A percentile compares a stretch with the other conserved stretches of the same genome.
phyloP scores from a whole-genome alignment of 2,888 invertebrate genomes.

The Melinaea menophilus region DNA sequence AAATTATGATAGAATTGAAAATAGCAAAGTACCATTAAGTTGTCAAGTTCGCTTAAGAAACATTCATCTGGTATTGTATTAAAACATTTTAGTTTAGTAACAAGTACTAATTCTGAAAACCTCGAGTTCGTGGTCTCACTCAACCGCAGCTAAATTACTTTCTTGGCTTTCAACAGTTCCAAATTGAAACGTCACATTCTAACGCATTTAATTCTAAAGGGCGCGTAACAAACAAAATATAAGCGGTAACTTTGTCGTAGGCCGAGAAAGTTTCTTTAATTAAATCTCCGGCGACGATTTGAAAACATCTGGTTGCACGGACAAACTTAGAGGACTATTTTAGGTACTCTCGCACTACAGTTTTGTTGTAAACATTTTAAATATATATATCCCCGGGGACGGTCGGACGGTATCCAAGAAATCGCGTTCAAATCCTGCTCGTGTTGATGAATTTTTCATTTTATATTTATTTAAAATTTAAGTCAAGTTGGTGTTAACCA shows the following conservation, averaged over 20 bases:
- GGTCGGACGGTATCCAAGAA: background rate
- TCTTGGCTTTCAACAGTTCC: constrained; percentile 23
- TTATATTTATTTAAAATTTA: too few relatives aligned
- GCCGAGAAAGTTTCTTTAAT: constrained; percentile 37
- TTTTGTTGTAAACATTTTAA: constrained; percentile 2
- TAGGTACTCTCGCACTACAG: constrained; percentile 21
- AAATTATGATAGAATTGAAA: too few relatives aligned
- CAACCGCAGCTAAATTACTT: constrained; percentile 29
- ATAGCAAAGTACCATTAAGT: too few relatives aligned
- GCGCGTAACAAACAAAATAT: constrained; percentile 36
- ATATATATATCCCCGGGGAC: background rate
- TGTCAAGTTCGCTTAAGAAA: background rate
- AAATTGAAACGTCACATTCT: constrained; percentile 37
- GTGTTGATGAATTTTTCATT: too few relatives aligned
- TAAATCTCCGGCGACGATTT: constrained; percentile 38
- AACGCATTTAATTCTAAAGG: constrained; percentile 21
- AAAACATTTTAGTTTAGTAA: constrained; percentile 13
- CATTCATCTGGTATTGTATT: constrained; percentile 5
- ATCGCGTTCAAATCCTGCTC: too few relatives aligned
- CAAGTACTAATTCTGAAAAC: constrained; percentile 13
- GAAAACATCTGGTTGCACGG: constrained; percentile 36
- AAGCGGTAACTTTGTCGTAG: constrained; percentile 34
- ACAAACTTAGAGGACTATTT: constrained; percentile 27
- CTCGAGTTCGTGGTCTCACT: constrained; percentile 20
- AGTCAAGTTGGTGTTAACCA: too few relatives aligned